phyloP scores from a whole-genome alignment of 2,888 invertebrate species.

The Pseudolycoriella hygida region DNA sequence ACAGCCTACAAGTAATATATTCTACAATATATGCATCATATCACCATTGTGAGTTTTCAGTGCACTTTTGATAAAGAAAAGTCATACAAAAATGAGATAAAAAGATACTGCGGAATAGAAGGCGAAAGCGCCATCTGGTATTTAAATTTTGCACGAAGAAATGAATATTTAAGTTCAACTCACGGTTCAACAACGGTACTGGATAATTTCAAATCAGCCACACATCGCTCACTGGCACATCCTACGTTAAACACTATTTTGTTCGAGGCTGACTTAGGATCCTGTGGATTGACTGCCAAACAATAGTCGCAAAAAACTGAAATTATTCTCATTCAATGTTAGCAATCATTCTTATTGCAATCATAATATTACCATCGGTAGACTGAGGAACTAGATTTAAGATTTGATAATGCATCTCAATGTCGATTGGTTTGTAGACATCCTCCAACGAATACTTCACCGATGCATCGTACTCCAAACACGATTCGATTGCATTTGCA shows the following conservation, averaged over 20 bases:
- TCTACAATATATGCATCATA: too few species aligned
- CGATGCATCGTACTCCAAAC: conserved; percentile 19
- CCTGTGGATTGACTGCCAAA: conserved; percentile 26
- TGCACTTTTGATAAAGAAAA: too few species aligned
- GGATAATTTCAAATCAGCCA: conserved; percentile 22
- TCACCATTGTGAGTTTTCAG: too few species aligned
- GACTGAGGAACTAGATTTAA: conserved; percentile 22
- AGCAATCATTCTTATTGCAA: too few species aligned
- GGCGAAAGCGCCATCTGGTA: too few species aligned
- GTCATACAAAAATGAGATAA: too few species aligned
- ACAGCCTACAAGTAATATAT: too few species aligned
- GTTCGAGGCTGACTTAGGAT: conserved; percentile 19
- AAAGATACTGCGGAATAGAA: too few species aligned
- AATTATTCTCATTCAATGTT: conserved; percentile 10
- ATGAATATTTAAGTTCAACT: not conserved
- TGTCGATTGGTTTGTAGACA: conserved; percentile 27
- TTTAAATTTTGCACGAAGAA: too few species aligned
- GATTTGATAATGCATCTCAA: conserved; percentile 25
- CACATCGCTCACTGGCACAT: conserved; percentile 23
- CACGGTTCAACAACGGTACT: conserved; percentile 11
- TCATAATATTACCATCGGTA: conserved; percentile 13
- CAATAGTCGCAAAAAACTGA: conserved; percentile 26
- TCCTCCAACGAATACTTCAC: conserved; percentile 24
- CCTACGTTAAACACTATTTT: conserved; percentile 28
- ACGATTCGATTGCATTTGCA: conserved; percentile 18